These are phyloP conservation scores for Pleuronectes platessa DNA, from an alignment of 2,113 vertebrate species.

Conservation along the genomic window DNA sequence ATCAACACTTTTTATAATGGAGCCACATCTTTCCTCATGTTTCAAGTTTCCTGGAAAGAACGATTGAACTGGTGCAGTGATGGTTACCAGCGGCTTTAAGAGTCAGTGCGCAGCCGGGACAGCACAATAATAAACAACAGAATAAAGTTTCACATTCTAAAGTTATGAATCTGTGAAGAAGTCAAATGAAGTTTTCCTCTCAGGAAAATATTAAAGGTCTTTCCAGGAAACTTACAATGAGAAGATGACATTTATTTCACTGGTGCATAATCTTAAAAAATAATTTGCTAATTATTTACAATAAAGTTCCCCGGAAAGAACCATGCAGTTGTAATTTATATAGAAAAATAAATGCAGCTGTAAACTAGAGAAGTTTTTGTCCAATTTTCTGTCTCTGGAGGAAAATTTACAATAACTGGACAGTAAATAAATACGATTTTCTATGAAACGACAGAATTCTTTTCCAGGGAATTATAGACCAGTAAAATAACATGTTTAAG, in stretches of 20 bases:
- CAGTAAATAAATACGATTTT: background rate
- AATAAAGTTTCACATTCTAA: too few relatives aligned
- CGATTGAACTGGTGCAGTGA: background rate
- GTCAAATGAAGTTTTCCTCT: background rate
- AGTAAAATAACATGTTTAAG: background rate
- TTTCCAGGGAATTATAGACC: conserved; percentile 1
- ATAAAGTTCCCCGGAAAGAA: background rate
- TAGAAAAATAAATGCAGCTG: background rate
- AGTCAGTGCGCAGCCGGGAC: background rate
- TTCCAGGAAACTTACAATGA: background rate
- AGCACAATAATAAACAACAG: too few relatives aligned
- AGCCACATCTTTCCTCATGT: background rate
- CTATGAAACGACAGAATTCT: background rate
- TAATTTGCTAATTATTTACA: background rate
- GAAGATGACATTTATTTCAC: background rate
- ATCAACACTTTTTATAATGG: background rate
- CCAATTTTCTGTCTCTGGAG: too few relatives aligned
- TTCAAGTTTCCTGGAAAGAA: background rate
- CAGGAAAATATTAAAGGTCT: background rate
- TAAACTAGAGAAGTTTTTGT: background rate
- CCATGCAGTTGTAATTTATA: background rate
- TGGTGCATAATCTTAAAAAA: background rate
- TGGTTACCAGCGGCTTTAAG: background rate
- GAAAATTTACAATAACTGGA: background rate
- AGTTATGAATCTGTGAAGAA: background rate